Evolutionary conservation across 1,140 invertebrate genomes (phyloP), one percentile per base, ranked within the genome.

Genomic region (Nasonia giraulti): DNA sequence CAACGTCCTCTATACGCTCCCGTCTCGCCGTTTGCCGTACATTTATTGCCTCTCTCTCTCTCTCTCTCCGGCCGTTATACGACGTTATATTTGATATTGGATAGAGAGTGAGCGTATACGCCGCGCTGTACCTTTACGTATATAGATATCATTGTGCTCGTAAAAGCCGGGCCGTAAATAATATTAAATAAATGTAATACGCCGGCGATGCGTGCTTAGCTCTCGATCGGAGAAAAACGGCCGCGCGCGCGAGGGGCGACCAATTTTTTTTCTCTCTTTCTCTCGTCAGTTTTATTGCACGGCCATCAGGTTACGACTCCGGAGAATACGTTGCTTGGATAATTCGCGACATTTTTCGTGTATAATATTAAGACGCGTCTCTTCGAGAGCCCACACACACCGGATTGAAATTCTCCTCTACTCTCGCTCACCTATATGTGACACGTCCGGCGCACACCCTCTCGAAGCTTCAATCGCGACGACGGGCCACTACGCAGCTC

Each of bases 51-150:
- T 87, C 87, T 88, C 89, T 88, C 27, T 27, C 23, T 27, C 27
- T 27, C 27, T 27, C 89, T 88, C 89, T 87, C 87, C 87, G 40
- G 12, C 78, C 69, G 73, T 88, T 89, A 90, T 92, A 91, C 90
- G 92, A 92, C 90, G 91, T 92, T 93, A 92, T 93, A 92, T 93
- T 93, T 92, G 91, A 93, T 92, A 93, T 93, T 92, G 91, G 92
- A 92, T 92, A 91, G 90, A 92, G 27, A 27, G 31, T 2, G 23
- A 5, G 17, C 31, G 27, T 77, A n/a, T 73, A 50, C 23, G 14
- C 40, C 27, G 17, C 76, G 12, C 31, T 31, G 8, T 33, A 33
- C 68, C 27, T 71, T 71, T 62, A 44, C 40, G 44, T 55, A 71
- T 50, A 91, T 92, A 91, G 89, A 90, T 93, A 92, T 92, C 91